Percentiles rank a stretch among this genome's conserved stretches.
phyloP scores from a whole-genome alignment of 2,797 vertebrate species.

The Ambastaia sidthimunki region DNA sequence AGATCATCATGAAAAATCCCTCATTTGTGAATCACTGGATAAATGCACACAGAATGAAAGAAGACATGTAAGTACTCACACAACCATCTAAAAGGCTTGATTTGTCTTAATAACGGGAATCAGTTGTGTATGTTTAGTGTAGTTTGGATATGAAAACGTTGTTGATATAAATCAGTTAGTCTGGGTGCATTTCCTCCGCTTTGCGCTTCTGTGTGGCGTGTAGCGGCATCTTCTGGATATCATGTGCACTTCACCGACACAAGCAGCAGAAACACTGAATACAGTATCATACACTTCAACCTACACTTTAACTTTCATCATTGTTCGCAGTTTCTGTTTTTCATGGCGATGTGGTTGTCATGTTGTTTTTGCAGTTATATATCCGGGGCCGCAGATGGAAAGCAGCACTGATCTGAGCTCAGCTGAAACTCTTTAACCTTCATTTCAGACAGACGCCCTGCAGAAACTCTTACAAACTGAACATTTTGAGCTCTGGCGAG shows the following conservation, averaged over 20 bases:
- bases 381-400: neutral
- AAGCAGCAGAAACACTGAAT: neutral
- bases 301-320: neutral
- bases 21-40: neutral
- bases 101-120: neutral
- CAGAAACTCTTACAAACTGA: neutral
- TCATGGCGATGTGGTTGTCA: too few relatives aligned
- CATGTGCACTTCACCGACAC: too few relatives aligned
- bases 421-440: constrained; percentile 13
- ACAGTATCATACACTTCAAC: neutral
- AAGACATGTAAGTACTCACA: neutral
- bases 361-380: neutral
- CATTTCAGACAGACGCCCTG: neutral
- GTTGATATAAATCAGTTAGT: too few relatives aligned
- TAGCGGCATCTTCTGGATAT: neutral
- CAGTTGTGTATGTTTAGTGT: too few relatives aligned
- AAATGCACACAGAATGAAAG: neutral
- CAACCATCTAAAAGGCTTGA: neutral
- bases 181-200: too few relatives aligned
- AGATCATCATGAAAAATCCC: neutral
- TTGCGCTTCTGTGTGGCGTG: neutral
- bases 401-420: neutral
- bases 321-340: neutral
- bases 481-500: neutral
- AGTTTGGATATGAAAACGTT: too few relatives aligned